phyloP scores from a whole-genome alignment of 2,888 invertebrate genomes.

The Dicroscelio sp. region DNA sequence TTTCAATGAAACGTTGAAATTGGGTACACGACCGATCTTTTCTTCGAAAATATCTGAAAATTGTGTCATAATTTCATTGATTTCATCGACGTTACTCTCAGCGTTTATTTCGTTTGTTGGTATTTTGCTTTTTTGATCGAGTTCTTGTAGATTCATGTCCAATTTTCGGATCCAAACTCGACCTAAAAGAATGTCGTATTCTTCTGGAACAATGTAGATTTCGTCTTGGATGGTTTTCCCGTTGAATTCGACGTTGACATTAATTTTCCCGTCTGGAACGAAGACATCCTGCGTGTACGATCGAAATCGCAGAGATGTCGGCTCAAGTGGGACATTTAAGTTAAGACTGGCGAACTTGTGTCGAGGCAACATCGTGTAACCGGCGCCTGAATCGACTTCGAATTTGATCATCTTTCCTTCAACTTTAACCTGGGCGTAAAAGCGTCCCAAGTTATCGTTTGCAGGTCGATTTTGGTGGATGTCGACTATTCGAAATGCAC shows the following conservation, averaged over 20 bases:
- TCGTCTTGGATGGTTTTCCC: conserved; percentile 12
- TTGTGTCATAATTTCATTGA: conserved; percentile 33
- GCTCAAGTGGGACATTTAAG: conserved; percentile 6
- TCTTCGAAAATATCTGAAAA: conserved; percentile 52
- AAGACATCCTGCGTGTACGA: conserved; percentile 54
- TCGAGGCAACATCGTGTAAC: conserved; percentile 54
- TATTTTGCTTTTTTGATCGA: conserved; percentile 28
- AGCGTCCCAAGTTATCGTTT: conserved; percentile 1
- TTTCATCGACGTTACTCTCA: conserved; percentile 4
- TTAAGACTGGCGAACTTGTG: conserved; percentile 31
- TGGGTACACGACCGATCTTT: conserved; percentile 44
- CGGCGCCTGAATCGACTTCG: conserved; percentile 57
- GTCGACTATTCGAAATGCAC: conserved; percentile 20
- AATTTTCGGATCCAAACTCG: conserved; percentile 34
- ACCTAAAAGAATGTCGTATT: conserved; percentile 43
- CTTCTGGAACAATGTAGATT: conserved; percentile 56
- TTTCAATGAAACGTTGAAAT: conserved; percentile 36
- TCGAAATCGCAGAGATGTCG: conserved; percentile 28
- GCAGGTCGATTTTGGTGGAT: conserved; percentile 27
- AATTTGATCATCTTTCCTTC: conserved; percentile 47
- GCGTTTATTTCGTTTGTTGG: background rate
- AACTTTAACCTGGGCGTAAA: conserved; percentile 1
- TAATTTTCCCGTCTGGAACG: conserved; percentile 56
- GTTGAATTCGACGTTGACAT: conserved; percentile 27
- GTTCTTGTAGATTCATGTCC: conserved; percentile 1